These are phyloP conservation scores for Eulemur rubriventer DNA, from an alignment of 2,797 vertebrate genomes.

Conservation along the genomic window DNA sequence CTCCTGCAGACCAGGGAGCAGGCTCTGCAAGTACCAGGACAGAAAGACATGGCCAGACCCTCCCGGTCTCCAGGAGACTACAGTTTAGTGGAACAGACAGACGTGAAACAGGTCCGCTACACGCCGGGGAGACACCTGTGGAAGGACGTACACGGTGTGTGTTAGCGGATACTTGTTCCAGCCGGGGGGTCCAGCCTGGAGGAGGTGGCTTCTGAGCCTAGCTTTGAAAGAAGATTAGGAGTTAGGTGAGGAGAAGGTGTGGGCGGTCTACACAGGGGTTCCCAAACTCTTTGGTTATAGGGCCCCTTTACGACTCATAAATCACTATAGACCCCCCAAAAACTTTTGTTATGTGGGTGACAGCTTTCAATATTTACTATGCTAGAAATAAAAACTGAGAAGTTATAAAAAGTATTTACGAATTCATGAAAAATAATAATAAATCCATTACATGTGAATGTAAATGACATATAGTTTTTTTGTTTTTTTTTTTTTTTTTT, in stretches of 20 bases:
- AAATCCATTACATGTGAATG: background rate
- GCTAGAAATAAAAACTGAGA: background rate
- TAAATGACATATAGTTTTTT: background rate
- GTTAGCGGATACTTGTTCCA: accelerated
- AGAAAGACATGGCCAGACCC: accelerated
- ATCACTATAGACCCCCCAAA: no score
- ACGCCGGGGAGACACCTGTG: accelerated
- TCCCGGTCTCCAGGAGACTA: accelerated
- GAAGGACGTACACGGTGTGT: accelerated
- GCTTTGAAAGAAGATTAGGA: background rate
- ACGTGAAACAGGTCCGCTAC: accelerated
- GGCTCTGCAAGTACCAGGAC: background rate
- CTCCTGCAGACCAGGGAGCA: background rate
- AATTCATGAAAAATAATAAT: background rate
- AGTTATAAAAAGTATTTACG: background rate
- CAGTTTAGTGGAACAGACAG: accelerated
- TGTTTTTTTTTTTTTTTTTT: background rate
- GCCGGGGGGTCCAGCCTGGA: accelerated
- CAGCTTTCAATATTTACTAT: background rate
- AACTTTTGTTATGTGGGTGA: background rate
- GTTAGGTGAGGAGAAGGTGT: background rate
- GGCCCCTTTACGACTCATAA: background rate
- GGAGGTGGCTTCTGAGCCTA: background rate
- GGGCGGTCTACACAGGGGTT: accelerated
- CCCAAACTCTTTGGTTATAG: background rate